A percentile compares a stretch with the other conserved stretches of the same genome.
Evolutionary conservation across 2,888 invertebrate genomes (phyloP).

Genomic region (Aleiodes leptofemur): DNA sequence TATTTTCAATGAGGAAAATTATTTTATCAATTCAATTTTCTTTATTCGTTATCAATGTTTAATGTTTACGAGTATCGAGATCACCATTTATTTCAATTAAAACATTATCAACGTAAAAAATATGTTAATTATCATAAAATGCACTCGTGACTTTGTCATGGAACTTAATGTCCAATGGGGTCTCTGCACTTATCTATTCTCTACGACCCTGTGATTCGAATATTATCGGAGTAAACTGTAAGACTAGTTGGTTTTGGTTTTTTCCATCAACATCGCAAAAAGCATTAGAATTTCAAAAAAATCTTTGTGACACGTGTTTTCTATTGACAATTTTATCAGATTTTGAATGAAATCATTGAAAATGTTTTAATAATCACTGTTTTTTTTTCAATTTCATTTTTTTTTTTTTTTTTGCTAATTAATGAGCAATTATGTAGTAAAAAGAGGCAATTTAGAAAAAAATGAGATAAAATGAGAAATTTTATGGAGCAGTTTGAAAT

Average conservation of each 20-base stretch:
- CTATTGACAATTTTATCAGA: too few species aligned
- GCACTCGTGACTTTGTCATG: constrained; percentile 23
- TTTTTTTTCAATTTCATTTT: too few species aligned
- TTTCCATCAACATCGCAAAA: constrained; percentile 6
- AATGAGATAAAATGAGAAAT: too few species aligned
- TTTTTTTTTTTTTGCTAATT: too few species aligned
- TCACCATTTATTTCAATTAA: constrained; percentile 31
- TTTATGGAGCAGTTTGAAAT: too few species aligned
- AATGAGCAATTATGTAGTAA: too few species aligned
- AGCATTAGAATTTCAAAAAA: too few species aligned
- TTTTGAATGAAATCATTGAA: too few species aligned
- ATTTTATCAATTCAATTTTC: constrained; percentile 12
- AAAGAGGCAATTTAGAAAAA: too few species aligned
- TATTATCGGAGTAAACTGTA: constrained; percentile 12
- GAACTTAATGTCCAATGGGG: not conserved
- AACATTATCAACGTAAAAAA: not conserved
- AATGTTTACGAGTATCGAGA: constrained; percentile 5
- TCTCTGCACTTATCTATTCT: constrained; percentile 1
- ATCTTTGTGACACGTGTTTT: too few species aligned
- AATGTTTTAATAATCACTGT: too few species aligned
- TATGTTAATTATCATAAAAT: constrained; percentile 17
- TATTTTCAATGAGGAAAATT: not conserved
- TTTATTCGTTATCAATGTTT: not conserved
- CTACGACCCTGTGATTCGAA: constrained; percentile 6
- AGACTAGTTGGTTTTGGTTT: not conserved